phyloP scores from a whole-genome alignment of 1,140 invertebrate genomes.

The Berghia stephanieae region DNA sequence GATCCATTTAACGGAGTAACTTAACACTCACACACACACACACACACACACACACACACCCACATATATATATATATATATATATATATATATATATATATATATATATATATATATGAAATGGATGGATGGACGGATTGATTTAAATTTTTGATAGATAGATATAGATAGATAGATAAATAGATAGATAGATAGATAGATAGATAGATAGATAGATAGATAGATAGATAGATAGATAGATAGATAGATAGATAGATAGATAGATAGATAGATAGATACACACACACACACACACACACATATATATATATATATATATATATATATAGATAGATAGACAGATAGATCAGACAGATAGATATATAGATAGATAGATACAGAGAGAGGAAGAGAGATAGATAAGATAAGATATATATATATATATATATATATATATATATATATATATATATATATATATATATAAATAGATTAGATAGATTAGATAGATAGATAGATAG shows the following conservation, averaged over 20 bases:
- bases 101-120: too few species aligned
- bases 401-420: constrained; percentile 5
- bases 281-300: too few species aligned
- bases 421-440: too few species aligned
- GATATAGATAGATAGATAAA: not conserved
- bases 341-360: not conserved
- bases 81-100: too few species aligned
- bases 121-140: not conserved
- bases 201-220: not conserved
- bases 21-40: too few species aligned
- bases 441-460: not conserved
- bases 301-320: too few species aligned
- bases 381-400: not conserved
- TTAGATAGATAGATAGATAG: not conserved
- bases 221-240: not conserved
- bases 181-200: not conserved
- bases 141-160: not conserved
- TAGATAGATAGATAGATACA: constrained; percentile 14
- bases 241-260: constrained; percentile 9
- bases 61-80: too few species aligned
- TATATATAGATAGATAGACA: not conserved
- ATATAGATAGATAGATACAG: not conserved
- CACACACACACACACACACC: too few species aligned
- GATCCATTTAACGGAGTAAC: too few species aligned
- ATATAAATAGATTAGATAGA: not conserved